Base-by-base conservation (phyloP, 2,888 invertebrate species). In the Phorcus lineatus region DNA sequence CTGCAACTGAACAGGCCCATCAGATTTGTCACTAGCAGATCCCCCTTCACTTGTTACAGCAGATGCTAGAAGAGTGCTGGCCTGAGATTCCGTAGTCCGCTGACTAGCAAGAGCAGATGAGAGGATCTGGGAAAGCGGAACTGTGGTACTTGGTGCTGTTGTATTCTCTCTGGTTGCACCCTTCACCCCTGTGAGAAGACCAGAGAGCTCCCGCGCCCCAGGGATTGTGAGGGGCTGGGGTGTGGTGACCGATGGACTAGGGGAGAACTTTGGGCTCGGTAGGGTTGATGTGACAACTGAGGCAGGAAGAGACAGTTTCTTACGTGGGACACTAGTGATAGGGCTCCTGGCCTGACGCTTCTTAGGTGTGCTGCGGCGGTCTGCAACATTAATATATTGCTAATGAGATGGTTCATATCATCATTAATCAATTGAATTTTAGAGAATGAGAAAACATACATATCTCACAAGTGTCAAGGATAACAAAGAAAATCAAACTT, bases 141-240 rank as follows among this genome's bases (percentile, higher is more conserved):
- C 36, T 28, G 78, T 28, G 6, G 67, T 70, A 9, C 53, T 36
- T 16, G 28, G 28, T 17, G 19, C 36, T 28, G 40, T 67, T 9
- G 52, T 31, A 31, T 36, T 17, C 28, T 67, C 67, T 55, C 22
- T 1, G 16, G 36, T 62, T 7, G 55, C 19, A 57, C n/a, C 67
- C 31, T 66, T 67, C 31, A 67, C 36, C 17, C 78, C 36, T 40
- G 83, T 83, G 11, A 89, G 76, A 0, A 88, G 77, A 17, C 86
- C 87, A n/a, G 86, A 82, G 36, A 89, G 54, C 55, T 89, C 88
- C 9, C 75, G 28, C 2, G 80, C 36, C 13, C 84, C 83, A 17
- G 81, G 81, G 53, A 82, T 80, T 6, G 81, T 62, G 19, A 82
- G 81, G 28, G 82, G 82, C 54, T 74, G 78, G 16, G 80, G n/a